Percentiles rank a stretch among this genome's conserved stretches.
Conservation (phyloP, 2,888 invertebrate genomes). For the Apomyelois bistriatella region DNA sequence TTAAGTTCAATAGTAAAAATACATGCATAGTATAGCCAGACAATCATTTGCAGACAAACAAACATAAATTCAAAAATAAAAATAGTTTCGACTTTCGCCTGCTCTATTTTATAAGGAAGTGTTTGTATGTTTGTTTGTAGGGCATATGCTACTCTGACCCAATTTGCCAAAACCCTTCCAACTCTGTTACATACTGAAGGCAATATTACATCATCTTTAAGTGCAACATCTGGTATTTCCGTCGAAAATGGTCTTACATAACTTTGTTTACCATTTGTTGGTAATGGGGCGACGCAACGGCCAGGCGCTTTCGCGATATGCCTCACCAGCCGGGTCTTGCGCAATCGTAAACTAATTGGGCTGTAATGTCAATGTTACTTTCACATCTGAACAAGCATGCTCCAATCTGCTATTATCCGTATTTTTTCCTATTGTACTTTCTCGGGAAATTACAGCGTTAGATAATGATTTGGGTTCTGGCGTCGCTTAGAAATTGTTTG, state of each 20-base stretch:
- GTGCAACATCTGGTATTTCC: constrained; percentile 19
- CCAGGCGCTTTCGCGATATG: constrained; percentile 59
- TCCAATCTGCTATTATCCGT: constrained; percentile 53
- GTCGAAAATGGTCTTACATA: constrained; percentile 63
- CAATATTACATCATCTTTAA: constrained; percentile 6
- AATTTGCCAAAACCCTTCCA: neutral
- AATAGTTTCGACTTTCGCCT: too few relatives aligned
- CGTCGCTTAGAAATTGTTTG: too few relatives aligned
- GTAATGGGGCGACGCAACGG: constrained; percentile 22
- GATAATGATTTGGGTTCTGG: constrained; percentile 13
- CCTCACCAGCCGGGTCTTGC: constrained; percentile 28
- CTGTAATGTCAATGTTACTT: constrained; percentile 75
- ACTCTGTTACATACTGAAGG: neutral
- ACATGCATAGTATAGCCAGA: too few relatives aligned
- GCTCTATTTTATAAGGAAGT: too few relatives aligned
- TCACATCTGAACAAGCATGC: constrained; percentile 55
- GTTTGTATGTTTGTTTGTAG: too few relatives aligned
- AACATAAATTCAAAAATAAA: too few relatives aligned
- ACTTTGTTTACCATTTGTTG: constrained; percentile 61
- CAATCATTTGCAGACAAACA: too few relatives aligned
- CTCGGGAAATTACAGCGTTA: constrained; percentile 25
- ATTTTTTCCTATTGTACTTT: constrained; percentile 55
- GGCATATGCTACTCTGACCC: too few relatives aligned
- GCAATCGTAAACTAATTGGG: constrained; percentile 58
- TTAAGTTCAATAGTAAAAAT: too few relatives aligned